Conservation (phyloP, 1,140 invertebrate species). For the Liolophura sinensis region DNA sequence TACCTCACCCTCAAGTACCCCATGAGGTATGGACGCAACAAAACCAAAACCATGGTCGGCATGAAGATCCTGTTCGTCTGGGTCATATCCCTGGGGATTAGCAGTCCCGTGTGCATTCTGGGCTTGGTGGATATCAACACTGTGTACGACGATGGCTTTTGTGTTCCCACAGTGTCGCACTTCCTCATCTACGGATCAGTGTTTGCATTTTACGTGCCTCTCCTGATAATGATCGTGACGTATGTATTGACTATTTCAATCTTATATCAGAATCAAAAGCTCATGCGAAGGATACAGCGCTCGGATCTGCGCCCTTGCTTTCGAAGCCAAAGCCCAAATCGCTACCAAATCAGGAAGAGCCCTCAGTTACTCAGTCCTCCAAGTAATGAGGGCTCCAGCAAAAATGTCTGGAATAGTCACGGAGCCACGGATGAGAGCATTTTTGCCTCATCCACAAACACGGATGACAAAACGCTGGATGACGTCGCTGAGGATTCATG, state of each 20-base stretch:
- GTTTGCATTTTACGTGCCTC: conserved; percentile 92
- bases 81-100: conserved; percentile 86
- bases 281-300: conserved; percentile 42
- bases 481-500: no score
- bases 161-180: conserved; percentile 64
- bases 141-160: conserved; percentile 64
- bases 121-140: conserved; percentile 67
- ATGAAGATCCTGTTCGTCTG: conserved; percentile 90
- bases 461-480: no score
- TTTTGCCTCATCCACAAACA: no score
- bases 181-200: conserved; percentile 92
- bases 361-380: neutral
- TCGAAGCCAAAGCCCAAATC: neutral
- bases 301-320: conserved; percentile 31
- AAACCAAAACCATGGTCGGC: conserved; percentile 80
- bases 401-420: no score
- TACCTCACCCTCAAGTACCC: conserved; percentile 57
- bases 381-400: no score
- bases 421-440: no score
- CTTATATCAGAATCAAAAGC: conserved; percentile 45
- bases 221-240: conserved; percentile 91
- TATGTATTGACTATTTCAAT: conserved; percentile 84
- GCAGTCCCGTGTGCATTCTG: conserved; percentile 81
- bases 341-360: neutral
- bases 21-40: conserved; percentile 79